phyloP scores from a whole-genome alignment of 2,113 vertebrate species.

The Trichechus manatus region DNA sequence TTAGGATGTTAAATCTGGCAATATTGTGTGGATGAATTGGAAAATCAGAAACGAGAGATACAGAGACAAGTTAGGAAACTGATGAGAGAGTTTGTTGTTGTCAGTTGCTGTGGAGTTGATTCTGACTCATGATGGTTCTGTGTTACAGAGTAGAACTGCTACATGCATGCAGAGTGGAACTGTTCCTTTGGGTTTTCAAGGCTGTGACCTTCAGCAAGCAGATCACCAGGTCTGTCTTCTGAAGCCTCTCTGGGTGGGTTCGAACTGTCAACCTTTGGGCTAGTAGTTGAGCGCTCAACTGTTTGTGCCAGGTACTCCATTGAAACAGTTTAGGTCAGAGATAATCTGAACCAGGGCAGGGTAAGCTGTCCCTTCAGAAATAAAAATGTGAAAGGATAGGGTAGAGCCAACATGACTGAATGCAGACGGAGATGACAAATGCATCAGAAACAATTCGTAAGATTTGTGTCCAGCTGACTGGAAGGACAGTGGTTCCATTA shows the following conservation, averaged over 20 bases:
- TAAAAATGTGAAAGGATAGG: background rate
- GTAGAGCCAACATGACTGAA: background rate
- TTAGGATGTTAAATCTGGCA: conserved; percentile 6
- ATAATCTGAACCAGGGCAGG: background rate
- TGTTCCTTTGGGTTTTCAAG: no score
- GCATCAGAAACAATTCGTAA: background rate
- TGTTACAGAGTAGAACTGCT: no score
- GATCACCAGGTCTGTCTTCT: no score
- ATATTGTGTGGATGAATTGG: background rate
- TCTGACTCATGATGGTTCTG: no score
- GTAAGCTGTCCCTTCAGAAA: background rate
- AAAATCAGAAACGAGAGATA: background rate
- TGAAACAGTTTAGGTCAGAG: background rate
- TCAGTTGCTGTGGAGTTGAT: no score
- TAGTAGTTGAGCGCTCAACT: no score
- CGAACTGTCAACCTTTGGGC: no score
- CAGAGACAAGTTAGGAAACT: background rate
- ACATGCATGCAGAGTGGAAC: no score
- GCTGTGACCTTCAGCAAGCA: no score
- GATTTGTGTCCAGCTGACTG: background rate
- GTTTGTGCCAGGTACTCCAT: background rate
- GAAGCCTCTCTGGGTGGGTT: no score
- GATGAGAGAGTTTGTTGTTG: background rate
- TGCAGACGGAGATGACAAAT: background rate
- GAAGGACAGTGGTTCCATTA: background rate